These are phyloP conservation scores for Sphaeramia orbicularis DNA, from an alignment of 2,797 vertebrate species.

Conservation along the genomic window DNA sequence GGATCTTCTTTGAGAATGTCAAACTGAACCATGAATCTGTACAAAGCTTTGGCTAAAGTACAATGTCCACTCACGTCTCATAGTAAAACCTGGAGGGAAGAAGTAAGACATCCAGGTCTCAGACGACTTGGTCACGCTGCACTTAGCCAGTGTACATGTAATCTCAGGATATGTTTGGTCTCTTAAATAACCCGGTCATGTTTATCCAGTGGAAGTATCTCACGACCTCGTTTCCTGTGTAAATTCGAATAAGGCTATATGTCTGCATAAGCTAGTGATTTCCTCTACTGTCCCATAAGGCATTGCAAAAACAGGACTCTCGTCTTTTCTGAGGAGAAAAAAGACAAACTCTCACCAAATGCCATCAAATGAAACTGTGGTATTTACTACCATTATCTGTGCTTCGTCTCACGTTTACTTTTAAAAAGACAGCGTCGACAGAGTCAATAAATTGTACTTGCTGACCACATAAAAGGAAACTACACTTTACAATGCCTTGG, in stretches of 20 bases:
- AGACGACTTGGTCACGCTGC: constrained; percentile 36
- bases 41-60: constrained; percentile 55
- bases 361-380: constrained; percentile 49
- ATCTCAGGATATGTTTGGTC: constrained; percentile 51
- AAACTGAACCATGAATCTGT: constrained; percentile 59
- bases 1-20: constrained; percentile 80
- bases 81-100: constrained; percentile 30
- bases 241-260: constrained; percentile 35
- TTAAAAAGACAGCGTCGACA: constrained; percentile 61
- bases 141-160: constrained; percentile 44
- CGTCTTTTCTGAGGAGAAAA: constrained; percentile 24
- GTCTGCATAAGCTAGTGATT: constrained; percentile 34
- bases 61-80: constrained; percentile 42
- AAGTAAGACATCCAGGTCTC: constrained; percentile 50
- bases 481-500: constrained; percentile 28
- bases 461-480: constrained; percentile 67
- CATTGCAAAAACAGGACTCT: constrained; percentile 26
- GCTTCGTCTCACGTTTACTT: constrained; percentile 65
- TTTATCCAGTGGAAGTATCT: constrained; percentile 57
- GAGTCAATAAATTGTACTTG: constrained; percentile 54
- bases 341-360: constrained; percentile 32
- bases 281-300: constrained; percentile 18
- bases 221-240: constrained; percentile 59
- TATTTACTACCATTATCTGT: constrained; percentile 74
- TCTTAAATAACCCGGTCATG: constrained; percentile 56